Conservation (phyloP, 2,113 vertebrate species). For the Myxocyprinus asiaticus region DNA sequence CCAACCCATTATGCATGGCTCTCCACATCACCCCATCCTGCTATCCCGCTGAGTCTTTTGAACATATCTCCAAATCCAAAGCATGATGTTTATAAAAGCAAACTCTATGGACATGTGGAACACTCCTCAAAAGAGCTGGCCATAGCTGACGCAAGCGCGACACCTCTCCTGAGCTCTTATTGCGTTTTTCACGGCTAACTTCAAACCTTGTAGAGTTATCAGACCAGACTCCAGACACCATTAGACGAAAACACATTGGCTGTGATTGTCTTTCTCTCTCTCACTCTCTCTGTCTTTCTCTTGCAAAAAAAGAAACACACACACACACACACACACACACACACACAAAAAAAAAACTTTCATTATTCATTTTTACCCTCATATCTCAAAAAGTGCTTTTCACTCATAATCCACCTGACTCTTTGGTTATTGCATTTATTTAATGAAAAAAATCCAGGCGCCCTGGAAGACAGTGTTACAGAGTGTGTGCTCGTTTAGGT, state of each 20-base stretch:
- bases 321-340: too few species aligned
- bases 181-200: constrained; percentile 32
- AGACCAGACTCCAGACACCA: constrained; percentile 39
- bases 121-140: constrained; percentile 32
- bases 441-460: constrained; percentile 58
- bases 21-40: too few species aligned
- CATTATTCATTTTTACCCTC: neutral
- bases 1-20: too few species aligned
- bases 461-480: constrained; percentile 39
- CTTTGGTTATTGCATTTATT: constrained; percentile 61
- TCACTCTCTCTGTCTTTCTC: neutral
- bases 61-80: too few species aligned
- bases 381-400: constrained; percentile 56
- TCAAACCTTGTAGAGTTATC: constrained; percentile 50
- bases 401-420: constrained; percentile 57
- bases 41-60: too few species aligned
- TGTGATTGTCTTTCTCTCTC: constrained; percentile 23
- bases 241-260: constrained; percentile 50
- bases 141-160: constrained; percentile 13
- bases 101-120: constrained; percentile 20
- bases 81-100: constrained; percentile 41
- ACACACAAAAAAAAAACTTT: neutral
- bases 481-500: constrained; percentile 22
- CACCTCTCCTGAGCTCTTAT: constrained; percentile 43
- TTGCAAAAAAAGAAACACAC: too few species aligned